Conservation (phyloP, 2,113 vertebrate species). For the Acinonyx jubatus region DNA sequence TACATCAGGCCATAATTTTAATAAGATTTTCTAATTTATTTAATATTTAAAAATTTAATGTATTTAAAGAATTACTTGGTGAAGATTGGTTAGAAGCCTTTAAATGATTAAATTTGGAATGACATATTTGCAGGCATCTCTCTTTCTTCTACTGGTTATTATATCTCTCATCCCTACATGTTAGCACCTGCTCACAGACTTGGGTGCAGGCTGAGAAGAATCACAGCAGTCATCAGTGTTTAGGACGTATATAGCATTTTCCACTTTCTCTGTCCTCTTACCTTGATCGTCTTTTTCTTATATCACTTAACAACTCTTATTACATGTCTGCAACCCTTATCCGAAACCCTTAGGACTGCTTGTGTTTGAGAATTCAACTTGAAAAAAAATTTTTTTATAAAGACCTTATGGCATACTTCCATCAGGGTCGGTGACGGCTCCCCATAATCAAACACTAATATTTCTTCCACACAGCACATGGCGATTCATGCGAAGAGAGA, state of each 20-base stretch:
- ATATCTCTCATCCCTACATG: background rate
- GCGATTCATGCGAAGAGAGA: background rate
- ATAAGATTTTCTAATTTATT: slow-evolving; percentile 18
- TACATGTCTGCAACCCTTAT: background rate
- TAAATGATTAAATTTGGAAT: slow-evolving; percentile 41
- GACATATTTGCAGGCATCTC: background rate
- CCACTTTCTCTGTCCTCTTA: background rate
- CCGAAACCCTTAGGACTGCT: background rate
- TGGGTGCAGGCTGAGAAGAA: background rate
- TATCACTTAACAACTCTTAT: background rate
- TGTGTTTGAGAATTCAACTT: background rate
- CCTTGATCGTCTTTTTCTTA: slow-evolving; percentile 20
- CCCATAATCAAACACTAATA: background rate
- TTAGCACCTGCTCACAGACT: background rate
- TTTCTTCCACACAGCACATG: background rate
- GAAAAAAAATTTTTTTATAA: background rate
- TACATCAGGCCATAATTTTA: slow-evolving; percentile 42
- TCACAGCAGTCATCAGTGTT: background rate
- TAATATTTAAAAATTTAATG: background rate
- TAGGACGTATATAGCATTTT: background rate
- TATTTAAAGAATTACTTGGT: background rate
- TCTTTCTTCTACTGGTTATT: background rate
- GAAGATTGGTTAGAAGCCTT: background rate
- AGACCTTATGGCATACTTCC: background rate
- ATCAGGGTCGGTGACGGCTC: background rate